Evolutionary conservation across 2,113 vertebrate genomes (phyloP).

Genomic region (Lycocorax pyrrhopterus): DNA sequence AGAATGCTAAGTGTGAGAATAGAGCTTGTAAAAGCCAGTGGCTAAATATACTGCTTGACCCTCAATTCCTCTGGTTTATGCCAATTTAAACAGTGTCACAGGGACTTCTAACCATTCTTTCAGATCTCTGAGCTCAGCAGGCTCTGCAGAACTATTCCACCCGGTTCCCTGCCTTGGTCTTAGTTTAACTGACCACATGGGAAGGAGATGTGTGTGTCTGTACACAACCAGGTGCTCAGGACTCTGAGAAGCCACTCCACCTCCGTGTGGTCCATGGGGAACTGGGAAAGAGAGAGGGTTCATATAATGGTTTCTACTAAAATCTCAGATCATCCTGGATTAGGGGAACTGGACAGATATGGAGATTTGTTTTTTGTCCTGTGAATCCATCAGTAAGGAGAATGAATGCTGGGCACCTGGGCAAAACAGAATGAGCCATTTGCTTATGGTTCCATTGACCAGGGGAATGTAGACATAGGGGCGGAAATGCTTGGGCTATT

Average conservation of each 20-base stretch:
- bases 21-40: neutral
- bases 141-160: neutral
- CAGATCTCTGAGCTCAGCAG: neutral
- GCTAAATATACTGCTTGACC: neutral
- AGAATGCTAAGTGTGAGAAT: neutral
- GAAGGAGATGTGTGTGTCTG: neutral
- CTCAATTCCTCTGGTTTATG: neutral
- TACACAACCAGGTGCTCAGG: neutral
- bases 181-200: neutral
- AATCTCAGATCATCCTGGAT: neutral
- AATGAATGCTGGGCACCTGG: constrained; percentile 40
- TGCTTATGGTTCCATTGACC: constrained; percentile 44
- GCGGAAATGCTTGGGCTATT: constrained; percentile 5
- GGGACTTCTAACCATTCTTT: neutral
- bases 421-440: constrained; percentile 14
- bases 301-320: neutral
- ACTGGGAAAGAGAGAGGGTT: neutral
- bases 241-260: neutral
- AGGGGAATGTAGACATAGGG: constrained; percentile 37
- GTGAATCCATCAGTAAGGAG: neutral
- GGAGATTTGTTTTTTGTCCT: constrained; percentile 6
- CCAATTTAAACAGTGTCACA: neutral
- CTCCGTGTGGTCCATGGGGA: neutral
- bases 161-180: neutral
- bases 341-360: neutral